Conservation (phyloP, 37 sponge, comb jelly and placozoan species). For the Petrosia ficiformis region DNA sequence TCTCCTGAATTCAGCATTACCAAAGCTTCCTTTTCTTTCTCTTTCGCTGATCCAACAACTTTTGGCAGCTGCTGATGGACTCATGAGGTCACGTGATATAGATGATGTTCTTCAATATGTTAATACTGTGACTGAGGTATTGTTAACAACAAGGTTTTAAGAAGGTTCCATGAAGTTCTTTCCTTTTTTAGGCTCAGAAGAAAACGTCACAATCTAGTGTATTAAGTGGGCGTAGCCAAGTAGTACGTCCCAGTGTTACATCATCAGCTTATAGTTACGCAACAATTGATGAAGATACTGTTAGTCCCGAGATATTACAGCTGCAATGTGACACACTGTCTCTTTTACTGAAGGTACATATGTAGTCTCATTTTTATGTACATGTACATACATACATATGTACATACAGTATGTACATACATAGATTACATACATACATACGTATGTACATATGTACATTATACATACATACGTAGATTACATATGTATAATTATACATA, state of each 20-base stretch:
- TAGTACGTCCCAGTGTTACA: background rate
- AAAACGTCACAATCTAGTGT: background rate
- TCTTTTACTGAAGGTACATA: background rate
- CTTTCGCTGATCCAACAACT: slow-evolving; percentile 15
- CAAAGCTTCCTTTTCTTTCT: slow-evolving; percentile 19
- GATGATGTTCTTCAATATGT: too few species aligned
- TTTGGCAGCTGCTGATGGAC: background rate
- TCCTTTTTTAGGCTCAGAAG: background rate
- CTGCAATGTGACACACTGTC: slow-evolving; percentile 1
- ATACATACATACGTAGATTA: too few species aligned
- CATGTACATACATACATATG: too few species aligned
- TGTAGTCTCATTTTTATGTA: too few species aligned
- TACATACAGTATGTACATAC: too few species aligned
- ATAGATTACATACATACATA: too few species aligned
- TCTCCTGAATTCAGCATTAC: slow-evolving; percentile 48
- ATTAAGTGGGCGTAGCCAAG: background rate
- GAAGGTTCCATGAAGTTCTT: background rate
- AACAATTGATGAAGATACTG: background rate
- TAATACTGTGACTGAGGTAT: too few species aligned
- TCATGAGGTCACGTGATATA: background rate
- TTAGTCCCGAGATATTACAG: background rate
- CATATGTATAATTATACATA: too few species aligned
- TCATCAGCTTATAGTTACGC: background rate
- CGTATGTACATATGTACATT: too few species aligned
- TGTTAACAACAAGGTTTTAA: too few species aligned